These are phyloP conservation scores for Pica pica DNA, from an alignment of 2,113 vertebrate genomes.

Conservation along the genomic window DNA sequence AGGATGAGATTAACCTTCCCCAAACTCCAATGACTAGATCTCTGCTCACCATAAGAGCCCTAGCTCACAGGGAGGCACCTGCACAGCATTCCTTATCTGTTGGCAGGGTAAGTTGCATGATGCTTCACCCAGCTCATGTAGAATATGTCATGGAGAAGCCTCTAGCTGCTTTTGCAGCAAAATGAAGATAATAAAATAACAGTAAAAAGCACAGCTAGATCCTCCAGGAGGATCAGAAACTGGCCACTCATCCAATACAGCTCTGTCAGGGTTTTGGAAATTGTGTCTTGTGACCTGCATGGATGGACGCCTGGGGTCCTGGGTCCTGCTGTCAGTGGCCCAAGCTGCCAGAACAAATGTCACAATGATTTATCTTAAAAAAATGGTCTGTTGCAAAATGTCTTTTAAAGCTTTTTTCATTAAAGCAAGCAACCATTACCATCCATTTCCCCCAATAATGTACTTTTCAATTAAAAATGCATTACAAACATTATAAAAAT, in stretches of 20 bases:
- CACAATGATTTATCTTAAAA: not conserved
- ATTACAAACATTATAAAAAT: slow-evolving; percentile 40
- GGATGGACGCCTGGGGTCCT: not conserved
- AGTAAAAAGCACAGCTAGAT: not conserved
- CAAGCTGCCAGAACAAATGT: not conserved
- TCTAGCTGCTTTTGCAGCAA: not conserved
- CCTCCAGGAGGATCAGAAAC: not conserved
- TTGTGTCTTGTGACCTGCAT: not conserved
- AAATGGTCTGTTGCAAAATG: not conserved
- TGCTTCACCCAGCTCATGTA: not conserved
- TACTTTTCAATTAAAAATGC: slow-evolving; percentile 52
- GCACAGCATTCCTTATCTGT: not conserved
- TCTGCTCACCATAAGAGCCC: not conserved
- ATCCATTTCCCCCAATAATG: slow-evolving; percentile 41
- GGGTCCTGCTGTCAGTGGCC: not conserved
- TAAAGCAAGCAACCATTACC: not conserved
- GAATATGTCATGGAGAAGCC: not conserved
- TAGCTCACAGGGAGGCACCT: not conserved
- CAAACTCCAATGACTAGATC: not conserved
- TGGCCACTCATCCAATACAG: not conserved
- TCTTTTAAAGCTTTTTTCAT: slow-evolving; percentile 23
- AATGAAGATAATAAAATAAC: not conserved
- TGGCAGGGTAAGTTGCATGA: not conserved
- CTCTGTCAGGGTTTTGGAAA: not conserved
- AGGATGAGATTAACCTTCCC: not conserved